Conservation (phyloP, 2,113 vertebrate genomes). For the Phainopepla nitens region DNA sequence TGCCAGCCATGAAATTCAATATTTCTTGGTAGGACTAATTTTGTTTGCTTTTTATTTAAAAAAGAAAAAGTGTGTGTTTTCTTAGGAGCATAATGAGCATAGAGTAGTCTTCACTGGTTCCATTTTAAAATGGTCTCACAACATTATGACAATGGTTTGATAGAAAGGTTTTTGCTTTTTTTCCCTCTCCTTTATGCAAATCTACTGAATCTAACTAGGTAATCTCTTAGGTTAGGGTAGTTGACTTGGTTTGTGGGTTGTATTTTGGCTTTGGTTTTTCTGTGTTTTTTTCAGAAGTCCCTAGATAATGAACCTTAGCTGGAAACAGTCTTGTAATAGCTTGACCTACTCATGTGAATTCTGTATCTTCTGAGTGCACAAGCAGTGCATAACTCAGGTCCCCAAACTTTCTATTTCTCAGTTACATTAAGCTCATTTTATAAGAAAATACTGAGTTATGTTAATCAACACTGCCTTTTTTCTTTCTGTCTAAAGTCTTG, state of each 20-base stretch:
- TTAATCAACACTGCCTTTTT: neutral
- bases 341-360: neutral
- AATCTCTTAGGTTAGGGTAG: neutral
- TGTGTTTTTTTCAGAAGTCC: neutral
- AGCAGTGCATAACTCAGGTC: neutral
- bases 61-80: neutral
- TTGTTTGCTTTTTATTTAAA: neutral
- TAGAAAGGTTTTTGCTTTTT: neutral
- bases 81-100: neutral
- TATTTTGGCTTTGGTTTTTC: accelerated
- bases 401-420: neutral
- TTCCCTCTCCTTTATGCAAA: neutral
- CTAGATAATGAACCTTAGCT: neutral
- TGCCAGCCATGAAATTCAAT: neutral
- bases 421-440: neutral
- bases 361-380: neutral
- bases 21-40: neutral
- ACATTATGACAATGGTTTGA: neutral
- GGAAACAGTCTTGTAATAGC: neutral
- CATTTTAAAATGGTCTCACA: neutral
- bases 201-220: neutral
- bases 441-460: neutral
- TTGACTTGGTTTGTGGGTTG: neutral
- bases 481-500: neutral
- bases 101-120: neutral